Conservation (phyloP, 2,797 vertebrate genomes). For the Dendrocincla fuliginosa region DNA sequence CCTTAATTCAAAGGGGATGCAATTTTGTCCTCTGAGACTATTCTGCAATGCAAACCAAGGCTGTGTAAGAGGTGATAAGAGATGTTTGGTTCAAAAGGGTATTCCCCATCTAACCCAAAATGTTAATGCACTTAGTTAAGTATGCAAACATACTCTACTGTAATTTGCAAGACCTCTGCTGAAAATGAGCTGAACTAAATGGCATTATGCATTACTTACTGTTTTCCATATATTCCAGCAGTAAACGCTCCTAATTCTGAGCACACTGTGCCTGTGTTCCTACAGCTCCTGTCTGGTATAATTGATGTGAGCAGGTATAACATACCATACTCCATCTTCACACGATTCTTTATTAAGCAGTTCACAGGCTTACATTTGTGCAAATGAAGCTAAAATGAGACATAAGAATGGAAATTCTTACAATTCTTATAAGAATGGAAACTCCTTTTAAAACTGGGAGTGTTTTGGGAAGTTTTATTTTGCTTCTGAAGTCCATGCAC, state of each 20-base stretch:
- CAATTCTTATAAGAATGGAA: background rate
- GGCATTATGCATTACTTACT: background rate
- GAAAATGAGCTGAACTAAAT: background rate
- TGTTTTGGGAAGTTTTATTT: background rate
- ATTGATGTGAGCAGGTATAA: background rate
- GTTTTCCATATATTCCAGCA: background rate
- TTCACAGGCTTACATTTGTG: background rate
- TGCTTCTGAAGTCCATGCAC: background rate
- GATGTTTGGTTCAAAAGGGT: background rate
- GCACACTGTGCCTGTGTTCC: background rate
- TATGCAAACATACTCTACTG: background rate
- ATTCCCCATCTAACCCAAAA: background rate
- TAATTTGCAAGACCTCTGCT: background rate
- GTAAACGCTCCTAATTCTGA: background rate
- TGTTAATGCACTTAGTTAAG: slow-evolving; percentile 17
- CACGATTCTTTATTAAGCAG: background rate
- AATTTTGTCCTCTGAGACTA: background rate
- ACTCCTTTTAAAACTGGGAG: background rate
- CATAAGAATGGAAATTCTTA: background rate
- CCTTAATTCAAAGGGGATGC: background rate
- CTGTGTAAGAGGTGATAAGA: background rate
- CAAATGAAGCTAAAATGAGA: background rate
- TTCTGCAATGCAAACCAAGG: slow-evolving; percentile 16
- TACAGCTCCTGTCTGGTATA: background rate
- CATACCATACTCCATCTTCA: background rate